These are phyloP conservation scores for Bucco capensis DNA, from an alignment of 2,113 vertebrate species.

Conservation along the genomic window DNA sequence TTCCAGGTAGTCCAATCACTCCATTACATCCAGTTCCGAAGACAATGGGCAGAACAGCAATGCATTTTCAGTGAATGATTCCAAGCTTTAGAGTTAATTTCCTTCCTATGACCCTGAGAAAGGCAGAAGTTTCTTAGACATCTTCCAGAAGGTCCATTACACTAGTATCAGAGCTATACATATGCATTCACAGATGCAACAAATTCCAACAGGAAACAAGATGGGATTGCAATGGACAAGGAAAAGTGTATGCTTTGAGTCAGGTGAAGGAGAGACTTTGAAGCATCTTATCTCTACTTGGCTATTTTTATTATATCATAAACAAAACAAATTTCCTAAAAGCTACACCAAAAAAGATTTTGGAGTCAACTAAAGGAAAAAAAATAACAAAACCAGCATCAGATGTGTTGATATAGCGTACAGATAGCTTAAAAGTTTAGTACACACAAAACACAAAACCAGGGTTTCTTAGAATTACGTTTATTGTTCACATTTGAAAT, in stretches of 20 bases:
- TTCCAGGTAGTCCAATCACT: not conserved
- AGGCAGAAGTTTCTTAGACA: not conserved
- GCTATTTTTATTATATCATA: not conserved
- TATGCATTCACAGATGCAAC: not conserved
- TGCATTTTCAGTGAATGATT: not conserved
- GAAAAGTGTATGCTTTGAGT: not conserved
- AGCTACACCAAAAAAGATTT: not conserved
- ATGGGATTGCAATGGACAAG: not conserved
- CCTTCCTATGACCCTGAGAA: not conserved
- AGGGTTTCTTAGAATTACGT: slow-evolving; percentile 28
- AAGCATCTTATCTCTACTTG: not conserved
- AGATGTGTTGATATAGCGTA: not conserved
- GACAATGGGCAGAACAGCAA: not conserved
- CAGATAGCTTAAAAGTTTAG: not conserved
- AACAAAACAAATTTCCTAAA: not conserved
- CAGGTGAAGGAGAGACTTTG: not conserved
- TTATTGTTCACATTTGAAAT: slow-evolving; percentile 70
- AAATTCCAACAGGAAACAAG: not conserved
- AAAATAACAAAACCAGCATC: not conserved
- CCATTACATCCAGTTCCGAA: not conserved
- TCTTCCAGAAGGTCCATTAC: not conserved
- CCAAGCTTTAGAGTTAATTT: not conserved
- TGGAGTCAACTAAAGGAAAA: not conserved
- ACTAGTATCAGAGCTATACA: not conserved
- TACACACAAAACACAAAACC: not conserved